These are phyloP conservation scores for Garrulus glandarius DNA, from an alignment of 2,797 vertebrate genomes.

Conservation along the genomic window DNA sequence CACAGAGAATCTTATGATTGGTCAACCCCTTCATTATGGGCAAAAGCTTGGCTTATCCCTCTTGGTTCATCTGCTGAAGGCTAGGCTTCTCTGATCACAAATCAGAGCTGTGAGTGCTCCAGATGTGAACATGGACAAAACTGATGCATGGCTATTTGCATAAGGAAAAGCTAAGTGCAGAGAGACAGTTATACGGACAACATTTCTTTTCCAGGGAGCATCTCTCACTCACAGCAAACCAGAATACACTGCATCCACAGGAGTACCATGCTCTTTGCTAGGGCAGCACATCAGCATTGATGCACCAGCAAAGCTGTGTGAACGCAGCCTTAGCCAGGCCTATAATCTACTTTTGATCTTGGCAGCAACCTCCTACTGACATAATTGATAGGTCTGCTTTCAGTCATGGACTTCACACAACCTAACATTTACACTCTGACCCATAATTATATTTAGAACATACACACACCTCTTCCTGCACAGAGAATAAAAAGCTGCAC, in stretches of 20 bases:
- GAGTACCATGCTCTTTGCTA: not conserved
- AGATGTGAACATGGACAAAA: not conserved
- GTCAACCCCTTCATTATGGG: not conserved
- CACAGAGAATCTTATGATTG: not conserved
- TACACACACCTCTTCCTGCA: not conserved
- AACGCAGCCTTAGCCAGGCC: not conserved
- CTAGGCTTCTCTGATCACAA: not conserved
- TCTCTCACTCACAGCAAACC: not conserved
- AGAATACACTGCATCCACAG: not conserved
- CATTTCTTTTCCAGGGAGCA: not conserved
- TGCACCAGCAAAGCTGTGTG: not conserved
- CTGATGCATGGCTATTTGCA: not conserved
- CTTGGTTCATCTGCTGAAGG: not conserved
- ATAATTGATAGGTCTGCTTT: constrained; percentile 38
- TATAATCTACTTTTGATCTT: constrained; percentile 23
- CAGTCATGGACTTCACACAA: not conserved
- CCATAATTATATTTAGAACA: constrained; percentile 20
- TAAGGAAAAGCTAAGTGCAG: not conserved
- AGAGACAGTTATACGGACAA: not conserved
- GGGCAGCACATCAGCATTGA: not conserved
- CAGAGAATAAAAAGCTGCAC: not conserved
- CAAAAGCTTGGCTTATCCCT: not conserved
- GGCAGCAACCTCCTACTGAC: constrained; percentile 13
- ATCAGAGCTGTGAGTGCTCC: not conserved
- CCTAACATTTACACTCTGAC: constrained; percentile 15